Evolutionary conservation across 2,888 invertebrate species (phyloP).

Genomic region (Brachyptera putata): DNA sequence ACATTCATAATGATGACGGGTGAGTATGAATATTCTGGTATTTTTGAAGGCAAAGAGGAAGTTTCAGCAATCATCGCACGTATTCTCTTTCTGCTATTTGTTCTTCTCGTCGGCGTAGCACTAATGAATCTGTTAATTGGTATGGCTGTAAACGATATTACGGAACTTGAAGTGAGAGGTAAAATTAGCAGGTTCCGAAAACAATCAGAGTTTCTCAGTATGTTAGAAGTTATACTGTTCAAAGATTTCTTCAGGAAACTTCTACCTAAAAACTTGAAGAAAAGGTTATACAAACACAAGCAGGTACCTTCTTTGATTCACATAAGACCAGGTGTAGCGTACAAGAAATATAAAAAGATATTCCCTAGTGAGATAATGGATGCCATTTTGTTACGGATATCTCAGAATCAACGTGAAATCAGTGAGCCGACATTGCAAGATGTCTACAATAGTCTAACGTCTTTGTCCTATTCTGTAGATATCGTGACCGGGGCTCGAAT

Average conservation of each 20-base stretch:
- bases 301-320: neutral
- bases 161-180: constrained; percentile 53
- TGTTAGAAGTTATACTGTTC: constrained; percentile 51
- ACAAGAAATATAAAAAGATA: neutral
- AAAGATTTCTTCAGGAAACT: constrained; percentile 39
- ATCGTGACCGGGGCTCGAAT: neutral
- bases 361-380: neutral
- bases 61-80: constrained; percentile 47
- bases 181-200: constrained; percentile 53
- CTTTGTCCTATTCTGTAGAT: constrained; percentile 3
- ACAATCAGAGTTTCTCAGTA: constrained; percentile 53
- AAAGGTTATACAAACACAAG: neutral
- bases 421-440: constrained; percentile 5
- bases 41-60: constrained; percentile 46
- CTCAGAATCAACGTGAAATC: neutral
- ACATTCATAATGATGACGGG: constrained; percentile 59
- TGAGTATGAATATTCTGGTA: constrained; percentile 53
- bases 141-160: constrained; percentile 57
- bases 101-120: constrained; percentile 54
- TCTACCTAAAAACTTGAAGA: constrained; percentile 37
- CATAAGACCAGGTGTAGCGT: neutral
- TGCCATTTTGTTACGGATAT: neutral
- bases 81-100: constrained; percentile 51
- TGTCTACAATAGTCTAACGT: neutral
- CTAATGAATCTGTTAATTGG: constrained; percentile 58